phyloP scores from a whole-genome alignment of 2,888 invertebrate genomes.

The Papilio gigon region DNA sequence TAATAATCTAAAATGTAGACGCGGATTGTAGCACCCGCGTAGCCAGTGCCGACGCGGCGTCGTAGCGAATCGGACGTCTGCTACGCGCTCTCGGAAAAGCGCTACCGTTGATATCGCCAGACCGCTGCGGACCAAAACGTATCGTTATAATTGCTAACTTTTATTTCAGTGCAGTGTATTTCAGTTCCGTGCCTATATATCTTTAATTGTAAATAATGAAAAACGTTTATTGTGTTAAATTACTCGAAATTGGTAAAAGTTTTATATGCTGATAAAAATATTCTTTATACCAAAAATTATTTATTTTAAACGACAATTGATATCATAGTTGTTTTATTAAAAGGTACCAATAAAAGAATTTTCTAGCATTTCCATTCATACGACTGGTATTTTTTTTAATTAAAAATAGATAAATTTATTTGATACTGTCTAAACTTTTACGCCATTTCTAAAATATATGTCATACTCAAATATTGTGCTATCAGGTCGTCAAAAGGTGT shows the following conservation, averaged over 20 bases:
- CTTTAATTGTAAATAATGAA: not conserved
- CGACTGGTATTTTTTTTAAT: not conserved
- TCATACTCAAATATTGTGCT: not conserved
- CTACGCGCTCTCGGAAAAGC: constrained; percentile 18
- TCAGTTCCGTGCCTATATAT: constrained; percentile 1
- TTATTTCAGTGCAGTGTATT: constrained; percentile 30
- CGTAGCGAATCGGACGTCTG: constrained; percentile 67
- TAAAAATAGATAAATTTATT: not conserved
- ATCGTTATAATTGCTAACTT: constrained; percentile 4
- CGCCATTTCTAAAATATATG: not conserved
- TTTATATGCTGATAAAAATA: constrained; percentile 8
- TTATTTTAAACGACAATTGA: no score
- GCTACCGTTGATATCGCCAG: constrained; percentile 27
- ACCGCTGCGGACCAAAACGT: constrained; percentile 10
- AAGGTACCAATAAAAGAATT: not conserved
- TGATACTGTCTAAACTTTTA: not conserved
- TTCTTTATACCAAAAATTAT: not conserved
- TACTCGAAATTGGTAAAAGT: constrained; percentile 2
- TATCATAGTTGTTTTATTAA: not conserved
- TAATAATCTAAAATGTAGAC: constrained; percentile 71
- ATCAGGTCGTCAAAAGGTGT: not conserved
- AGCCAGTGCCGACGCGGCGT: constrained; percentile 73
- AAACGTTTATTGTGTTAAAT: constrained; percentile 1
- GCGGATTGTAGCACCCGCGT: constrained; percentile 70
- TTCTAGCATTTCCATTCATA: not conserved